Evolutionary conservation across 2,888 invertebrate species (phyloP).

Genomic region (Myathropa florea): DNA sequence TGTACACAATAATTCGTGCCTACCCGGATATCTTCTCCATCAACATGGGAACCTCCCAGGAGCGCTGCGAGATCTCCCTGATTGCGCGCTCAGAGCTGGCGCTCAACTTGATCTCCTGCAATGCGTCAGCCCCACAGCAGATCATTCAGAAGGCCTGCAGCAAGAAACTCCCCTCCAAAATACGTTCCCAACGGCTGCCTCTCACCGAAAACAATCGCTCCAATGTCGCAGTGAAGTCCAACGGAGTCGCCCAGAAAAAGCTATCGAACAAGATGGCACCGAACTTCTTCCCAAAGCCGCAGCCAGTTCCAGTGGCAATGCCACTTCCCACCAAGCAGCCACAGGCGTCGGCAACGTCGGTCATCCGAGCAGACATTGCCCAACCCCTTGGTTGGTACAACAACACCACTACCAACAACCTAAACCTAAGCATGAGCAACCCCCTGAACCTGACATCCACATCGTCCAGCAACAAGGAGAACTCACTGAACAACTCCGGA

Average conservation of each 20-base stretch:
- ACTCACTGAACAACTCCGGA: conserved; percentile 71
- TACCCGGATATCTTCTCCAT: conserved; percentile 78
- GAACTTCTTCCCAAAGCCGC: conserved; percentile 39
- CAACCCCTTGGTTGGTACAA: conserved; percentile 33
- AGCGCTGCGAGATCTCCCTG: conserved; percentile 77
- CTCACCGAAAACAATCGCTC: conserved; percentile 49
- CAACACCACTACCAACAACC: conserved; percentile 72
- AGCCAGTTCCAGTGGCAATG: neutral
- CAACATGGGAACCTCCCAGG: conserved; percentile 75
- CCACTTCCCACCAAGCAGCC: conserved; percentile 40
- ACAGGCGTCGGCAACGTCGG: conserved; percentile 10
- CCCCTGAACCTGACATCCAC: conserved; percentile 74
- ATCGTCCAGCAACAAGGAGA: conserved; percentile 76
- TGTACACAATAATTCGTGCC: conserved; percentile 77
- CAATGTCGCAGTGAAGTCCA: neutral
- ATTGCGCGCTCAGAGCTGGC: conserved; percentile 75
- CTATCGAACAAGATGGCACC: conserved; percentile 27
- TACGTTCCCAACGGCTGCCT: conserved; percentile 45
- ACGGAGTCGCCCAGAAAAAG: conserved; percentile 4
- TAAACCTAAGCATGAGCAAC: conserved; percentile 69
- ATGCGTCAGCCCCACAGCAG: neutral
- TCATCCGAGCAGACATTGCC: conserved; percentile 41
- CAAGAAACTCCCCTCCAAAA: conserved; percentile 39
- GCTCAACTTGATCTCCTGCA: conserved; percentile 33
- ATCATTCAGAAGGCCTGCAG: conserved; percentile 17